A percentile compares a stretch with the other conserved stretches of the same genome.
Conservation (phyloP, 2,888 invertebrate genomes). For the Thymelicus lineola region DNA sequence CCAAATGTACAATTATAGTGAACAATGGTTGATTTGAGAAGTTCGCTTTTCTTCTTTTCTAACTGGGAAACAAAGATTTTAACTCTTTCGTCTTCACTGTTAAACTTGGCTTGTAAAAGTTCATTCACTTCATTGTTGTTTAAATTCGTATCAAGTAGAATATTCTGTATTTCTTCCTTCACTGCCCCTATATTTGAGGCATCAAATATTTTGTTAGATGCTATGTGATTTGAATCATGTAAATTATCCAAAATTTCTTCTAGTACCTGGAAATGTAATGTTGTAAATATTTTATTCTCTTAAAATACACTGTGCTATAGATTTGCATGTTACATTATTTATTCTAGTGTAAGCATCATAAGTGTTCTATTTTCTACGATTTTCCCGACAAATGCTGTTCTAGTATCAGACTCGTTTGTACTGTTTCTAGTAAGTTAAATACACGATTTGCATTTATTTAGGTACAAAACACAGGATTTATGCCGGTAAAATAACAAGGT, state of each 20-base stretch:
- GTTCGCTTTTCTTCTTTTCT: slow-evolving; percentile 47
- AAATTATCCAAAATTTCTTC: slow-evolving; percentile 28
- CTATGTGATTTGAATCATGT: slow-evolving; percentile 7
- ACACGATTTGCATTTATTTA: too few relatives aligned
- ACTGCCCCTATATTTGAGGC: background rate
- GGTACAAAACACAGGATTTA: too few relatives aligned
- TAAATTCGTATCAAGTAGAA: slow-evolving; percentile 23
- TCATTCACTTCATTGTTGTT: slow-evolving; percentile 5
- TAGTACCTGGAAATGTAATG: slow-evolving; percentile 10
- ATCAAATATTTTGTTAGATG: background rate
- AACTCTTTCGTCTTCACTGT: slow-evolving; percentile 1
- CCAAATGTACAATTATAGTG: slow-evolving; percentile 56
- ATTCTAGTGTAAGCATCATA: too few relatives aligned
- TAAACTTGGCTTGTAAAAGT: background rate
- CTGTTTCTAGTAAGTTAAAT: too few relatives aligned
- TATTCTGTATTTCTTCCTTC: slow-evolving; percentile 19
- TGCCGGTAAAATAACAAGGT: too few relatives aligned
- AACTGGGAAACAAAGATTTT: background rate
- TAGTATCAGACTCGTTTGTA: too few relatives aligned
- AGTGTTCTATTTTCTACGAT: too few relatives aligned
- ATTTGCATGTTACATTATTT: too few relatives aligned
- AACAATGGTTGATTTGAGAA: slow-evolving; percentile 53
- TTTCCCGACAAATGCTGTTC: too few relatives aligned
- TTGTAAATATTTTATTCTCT: background rate
- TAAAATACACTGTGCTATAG: background rate